These are phyloP conservation scores for Piscicola geometra DNA, from an alignment of 2,888 invertebrate genomes.

Conservation along the genomic window DNA sequence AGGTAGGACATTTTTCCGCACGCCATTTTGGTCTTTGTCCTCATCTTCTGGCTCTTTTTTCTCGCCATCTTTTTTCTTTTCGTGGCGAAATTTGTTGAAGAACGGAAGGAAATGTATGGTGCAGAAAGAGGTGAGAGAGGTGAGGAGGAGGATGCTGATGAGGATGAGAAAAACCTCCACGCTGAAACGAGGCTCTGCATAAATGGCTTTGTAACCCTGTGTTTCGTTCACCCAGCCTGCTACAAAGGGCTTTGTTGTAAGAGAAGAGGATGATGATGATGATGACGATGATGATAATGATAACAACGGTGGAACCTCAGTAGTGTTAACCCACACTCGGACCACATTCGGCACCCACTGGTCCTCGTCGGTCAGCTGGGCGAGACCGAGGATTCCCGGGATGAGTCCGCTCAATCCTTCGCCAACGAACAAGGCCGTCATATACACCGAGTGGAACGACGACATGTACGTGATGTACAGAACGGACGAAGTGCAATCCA, in stretches of 20 bases:
- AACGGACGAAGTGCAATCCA: slow-evolving; percentile 81
- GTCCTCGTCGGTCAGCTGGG: slow-evolving; percentile 33
- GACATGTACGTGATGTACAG: slow-evolving; percentile 79
- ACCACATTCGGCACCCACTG: background rate
- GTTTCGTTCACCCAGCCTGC: slow-evolving; percentile 21
- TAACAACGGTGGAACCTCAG: too few relatives aligned
- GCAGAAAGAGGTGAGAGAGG: slow-evolving; percentile 65
- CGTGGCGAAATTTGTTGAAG: slow-evolving; percentile 19
- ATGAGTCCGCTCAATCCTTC: slow-evolving; percentile 63
- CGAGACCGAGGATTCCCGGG: slow-evolving; percentile 70
- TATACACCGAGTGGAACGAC: slow-evolving; percentile 63
- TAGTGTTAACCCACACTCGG: background rate
- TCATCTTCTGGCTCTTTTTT: background rate
- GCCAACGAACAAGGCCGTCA: slow-evolving; percentile 76
- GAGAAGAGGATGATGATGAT: too few relatives aligned
- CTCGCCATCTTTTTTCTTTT: background rate
- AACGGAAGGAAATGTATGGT: slow-evolving; percentile 59
- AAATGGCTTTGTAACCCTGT: background rate
- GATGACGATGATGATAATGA: too few relatives aligned
- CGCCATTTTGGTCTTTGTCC: background rate
- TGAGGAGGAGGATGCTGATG: slow-evolving; percentile 64
- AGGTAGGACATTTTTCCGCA: background rate
- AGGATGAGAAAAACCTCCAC: slow-evolving; percentile 65
- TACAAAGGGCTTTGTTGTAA: slow-evolving; percentile 47
- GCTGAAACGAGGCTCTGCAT: slow-evolving; percentile 59